Evolutionary conservation across 2,113 vertebrate genomes (phyloP).

Genomic region (Bubo scandiacus): DNA sequence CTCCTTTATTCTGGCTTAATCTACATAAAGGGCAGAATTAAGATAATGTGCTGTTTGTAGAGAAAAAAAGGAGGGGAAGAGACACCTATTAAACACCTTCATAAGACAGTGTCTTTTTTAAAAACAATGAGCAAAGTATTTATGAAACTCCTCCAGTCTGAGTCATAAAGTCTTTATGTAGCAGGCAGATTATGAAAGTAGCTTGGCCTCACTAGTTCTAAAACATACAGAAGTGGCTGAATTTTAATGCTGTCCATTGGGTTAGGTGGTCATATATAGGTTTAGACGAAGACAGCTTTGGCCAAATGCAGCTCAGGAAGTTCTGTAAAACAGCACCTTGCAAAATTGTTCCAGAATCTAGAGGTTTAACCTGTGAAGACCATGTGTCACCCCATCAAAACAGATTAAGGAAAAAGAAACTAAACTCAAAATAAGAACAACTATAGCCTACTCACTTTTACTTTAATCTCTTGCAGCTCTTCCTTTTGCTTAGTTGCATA

Average conservation of each 20-base stretch:
- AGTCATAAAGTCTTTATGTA: neutral
- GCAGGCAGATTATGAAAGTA: neutral
- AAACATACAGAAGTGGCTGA: neutral
- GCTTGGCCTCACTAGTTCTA: neutral
- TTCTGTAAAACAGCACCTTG: neutral
- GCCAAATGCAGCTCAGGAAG: neutral
- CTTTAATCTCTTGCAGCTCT: neutral
- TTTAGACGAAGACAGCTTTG: neutral
- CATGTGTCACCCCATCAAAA: neutral
- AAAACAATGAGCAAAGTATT: slow-evolving; percentile 7
- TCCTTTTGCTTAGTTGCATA: neutral
- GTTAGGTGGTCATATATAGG: neutral
- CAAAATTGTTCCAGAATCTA: neutral
- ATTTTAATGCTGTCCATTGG: neutral
- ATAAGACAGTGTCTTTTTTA: neutral
- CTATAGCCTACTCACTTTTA: neutral
- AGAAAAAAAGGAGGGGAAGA: neutral
- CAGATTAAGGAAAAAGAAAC: neutral
- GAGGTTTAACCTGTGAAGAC: neutral
- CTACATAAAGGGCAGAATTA: neutral
- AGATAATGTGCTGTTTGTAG: neutral
- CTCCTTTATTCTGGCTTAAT: neutral
- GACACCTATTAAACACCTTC: neutral
- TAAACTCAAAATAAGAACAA: neutral
- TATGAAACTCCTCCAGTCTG: neutral